These are phyloP conservation scores for Cerceris rybyensis DNA, from an alignment of 2,888 invertebrate species.

Conservation along the genomic window DNA sequence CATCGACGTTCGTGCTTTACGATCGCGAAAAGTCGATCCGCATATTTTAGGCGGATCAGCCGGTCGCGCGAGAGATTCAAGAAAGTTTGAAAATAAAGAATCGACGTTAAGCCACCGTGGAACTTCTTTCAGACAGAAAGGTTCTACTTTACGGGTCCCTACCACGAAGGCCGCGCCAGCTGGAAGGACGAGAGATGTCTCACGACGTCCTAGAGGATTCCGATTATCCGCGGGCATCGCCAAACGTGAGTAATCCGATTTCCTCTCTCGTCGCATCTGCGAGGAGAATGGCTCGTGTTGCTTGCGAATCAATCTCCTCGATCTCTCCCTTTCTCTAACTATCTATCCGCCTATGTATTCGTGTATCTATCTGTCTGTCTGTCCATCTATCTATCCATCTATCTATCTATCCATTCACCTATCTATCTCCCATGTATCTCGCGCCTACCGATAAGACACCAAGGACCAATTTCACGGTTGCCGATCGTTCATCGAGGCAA, in stretches of 20 bases:
- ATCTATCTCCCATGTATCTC: too few species aligned
- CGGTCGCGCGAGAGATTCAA: neutral
- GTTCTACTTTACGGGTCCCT: constrained; percentile 76
- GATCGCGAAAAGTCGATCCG: neutral
- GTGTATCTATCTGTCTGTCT: too few species aligned
- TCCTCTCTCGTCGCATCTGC: constrained; percentile 16
- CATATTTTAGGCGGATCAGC: neutral
- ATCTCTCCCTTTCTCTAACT: neutral
- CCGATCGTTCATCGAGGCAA: too few species aligned
- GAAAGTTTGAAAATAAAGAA: constrained; percentile 7
- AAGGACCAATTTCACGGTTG: too few species aligned
- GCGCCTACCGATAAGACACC: too few species aligned
- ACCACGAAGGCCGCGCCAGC: constrained; percentile 75
- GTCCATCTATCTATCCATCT: too few species aligned
- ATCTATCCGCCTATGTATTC: too few species aligned
- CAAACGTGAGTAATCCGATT: constrained; percentile 72
- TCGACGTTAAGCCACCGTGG: constrained; percentile 40
- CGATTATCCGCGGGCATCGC: constrained; percentile 76
- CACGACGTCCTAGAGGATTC: constrained; percentile 74
- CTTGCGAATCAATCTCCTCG: neutral
- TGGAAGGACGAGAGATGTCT: constrained; percentile 75
- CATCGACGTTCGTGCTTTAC: neutral
- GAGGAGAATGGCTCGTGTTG: constrained; percentile 4
- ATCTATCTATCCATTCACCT: too few species aligned
- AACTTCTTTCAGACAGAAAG: constrained; percentile 74